phyloP scores from a whole-genome alignment of 2,113 vertebrate species.

The Oncorhynchus clarkii region DNA sequence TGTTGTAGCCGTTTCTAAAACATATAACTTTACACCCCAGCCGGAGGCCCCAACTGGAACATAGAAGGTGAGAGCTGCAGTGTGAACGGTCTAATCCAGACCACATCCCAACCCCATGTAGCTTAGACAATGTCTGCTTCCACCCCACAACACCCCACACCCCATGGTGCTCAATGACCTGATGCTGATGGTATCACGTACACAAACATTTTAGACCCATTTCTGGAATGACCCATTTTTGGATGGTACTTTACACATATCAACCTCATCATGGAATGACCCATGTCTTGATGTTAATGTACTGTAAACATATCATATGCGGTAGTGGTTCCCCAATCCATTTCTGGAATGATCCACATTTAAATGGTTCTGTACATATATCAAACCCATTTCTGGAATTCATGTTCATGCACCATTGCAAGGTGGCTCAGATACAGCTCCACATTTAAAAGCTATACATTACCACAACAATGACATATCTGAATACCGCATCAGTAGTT shows the following conservation, averaged over 20 bases:
- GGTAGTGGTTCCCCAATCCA: slow-evolving; percentile 43
- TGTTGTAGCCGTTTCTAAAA: slow-evolving; percentile 59
- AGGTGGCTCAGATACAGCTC: slow-evolving; percentile 28
- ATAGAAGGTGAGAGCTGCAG: slow-evolving; percentile 76
- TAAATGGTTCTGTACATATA: slow-evolving; percentile 55
- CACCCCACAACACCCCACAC: slow-evolving; percentile 54
- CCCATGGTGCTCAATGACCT: slow-evolving; percentile 70
- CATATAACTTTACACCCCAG: slow-evolving; percentile 76
- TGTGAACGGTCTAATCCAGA: slow-evolving; percentile 42
- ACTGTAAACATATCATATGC: neutral
- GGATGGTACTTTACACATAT: slow-evolving; percentile 43
- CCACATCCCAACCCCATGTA: slow-evolving; percentile 66
- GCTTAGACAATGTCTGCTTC: slow-evolving; percentile 65
- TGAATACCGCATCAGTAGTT: slow-evolving; percentile 2
- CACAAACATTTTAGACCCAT: slow-evolving; percentile 59
- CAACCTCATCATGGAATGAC: slow-evolving; percentile 61
- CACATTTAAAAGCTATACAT: slow-evolving; percentile 49
- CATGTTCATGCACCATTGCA: slow-evolving; percentile 66
- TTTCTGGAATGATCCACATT: slow-evolving; percentile 54
- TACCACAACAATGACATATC: slow-evolving; percentile 27
- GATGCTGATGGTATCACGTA: slow-evolving; percentile 52
- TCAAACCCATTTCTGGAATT: slow-evolving; percentile 68
- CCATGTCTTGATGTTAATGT: slow-evolving; percentile 38
- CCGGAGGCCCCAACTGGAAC: slow-evolving; percentile 81
- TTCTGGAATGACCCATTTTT: slow-evolving; percentile 64